Conservation (phyloP, 1,140 invertebrate genomes). For the Euborellia annulipes region DNA sequence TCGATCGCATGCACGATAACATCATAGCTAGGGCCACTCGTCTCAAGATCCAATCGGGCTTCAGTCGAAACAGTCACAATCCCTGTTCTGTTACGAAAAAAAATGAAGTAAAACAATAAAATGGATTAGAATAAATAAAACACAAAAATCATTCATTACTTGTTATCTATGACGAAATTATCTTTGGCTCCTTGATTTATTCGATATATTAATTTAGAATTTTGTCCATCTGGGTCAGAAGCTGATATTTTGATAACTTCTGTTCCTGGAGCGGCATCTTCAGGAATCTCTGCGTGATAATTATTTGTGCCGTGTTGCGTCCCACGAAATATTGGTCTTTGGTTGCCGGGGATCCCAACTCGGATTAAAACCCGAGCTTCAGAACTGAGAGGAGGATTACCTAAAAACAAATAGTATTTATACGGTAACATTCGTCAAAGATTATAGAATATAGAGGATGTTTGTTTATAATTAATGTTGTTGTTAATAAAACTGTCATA, state of each 20-base stretch:
- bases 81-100: slow-evolving; percentile 44
- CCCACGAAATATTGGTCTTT: slow-evolving; percentile 55
- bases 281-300: slow-evolving; percentile 48
- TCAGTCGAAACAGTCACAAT: slow-evolving; percentile 54
- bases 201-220: slow-evolving; percentile 50
- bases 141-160: slow-evolving; percentile 27
- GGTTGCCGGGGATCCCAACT: slow-evolving; percentile 60
- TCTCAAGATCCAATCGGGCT: slow-evolving; percentile 53
- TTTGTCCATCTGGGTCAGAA: slow-evolving; percentile 58
- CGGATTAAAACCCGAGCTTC: slow-evolving; percentile 46
- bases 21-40: slow-evolving; percentile 45
- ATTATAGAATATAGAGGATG: too few relatives aligned
- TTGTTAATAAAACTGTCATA: too few relatives aligned
- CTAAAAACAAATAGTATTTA: slow-evolving; percentile 18
- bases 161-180: slow-evolving; percentile 59
- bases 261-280: slow-evolving; percentile 50
- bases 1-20: slow-evolving; percentile 57
- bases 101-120: background rate
- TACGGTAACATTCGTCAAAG: background rate
- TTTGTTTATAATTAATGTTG: too few relatives aligned
- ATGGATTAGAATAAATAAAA: background rate
- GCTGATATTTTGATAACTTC: slow-evolving; percentile 52
- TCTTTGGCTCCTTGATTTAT: slow-evolving; percentile 59
- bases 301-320: slow-evolving; percentile 32
- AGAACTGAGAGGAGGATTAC: slow-evolving; percentile 41